Base-by-base conservation (phyloP, 2,113 vertebrate species). In the Pterocles orientalis region DNA sequence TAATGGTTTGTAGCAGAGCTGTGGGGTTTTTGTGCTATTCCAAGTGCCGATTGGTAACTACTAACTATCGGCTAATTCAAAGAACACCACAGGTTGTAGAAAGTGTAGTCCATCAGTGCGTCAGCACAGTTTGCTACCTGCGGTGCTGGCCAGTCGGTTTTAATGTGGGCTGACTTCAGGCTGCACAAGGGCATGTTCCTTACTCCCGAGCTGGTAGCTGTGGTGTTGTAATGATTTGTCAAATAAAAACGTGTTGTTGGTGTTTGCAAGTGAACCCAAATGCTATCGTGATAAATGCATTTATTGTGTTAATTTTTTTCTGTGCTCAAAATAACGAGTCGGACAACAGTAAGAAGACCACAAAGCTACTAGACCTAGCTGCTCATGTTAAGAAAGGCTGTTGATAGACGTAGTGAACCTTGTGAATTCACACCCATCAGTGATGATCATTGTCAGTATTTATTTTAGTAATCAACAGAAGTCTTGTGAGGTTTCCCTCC, bases 1-100 rank as follows among this genome's bases (percentile, higher is more conserved):
- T 79, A 9, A 33, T 72, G 15, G 18, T 16, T 58, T 60, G 18
- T n/a, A 18, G 4, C 28, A 16, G 57, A 23, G 8, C 50, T 90
- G 18, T 20, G 48, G 28, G 28, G 26, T 12, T 9, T 18, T 53
- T 48, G 20, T 62, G 3, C 28, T 66, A 2, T 43, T 50, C 21
- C 10, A 29, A 5, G 33, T 17, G 34, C 9, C 0, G 1, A 4
- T 2, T 29, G 7, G 18, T 82, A 43, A 7, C 26, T 18, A 1
- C 61, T 57, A 76, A 21, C 10, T 18, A 5, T 34, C 18, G 58
- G 7, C 39, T 86, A 56, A 72, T 48, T 31, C 24, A 43, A 10
- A 47, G 60, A 66, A 34, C 10, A 7, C 13, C 31, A 6, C 31
- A 31, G 34, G 8, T 14, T 21, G 7, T 34, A n/a, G 29, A 54